Evolutionary conservation across 37 sponge, comb jelly and placozoan species (phyloP), one percentile per base, ranked within the genome.

Genomic region (Diacarnus erythraeanus): DNA sequence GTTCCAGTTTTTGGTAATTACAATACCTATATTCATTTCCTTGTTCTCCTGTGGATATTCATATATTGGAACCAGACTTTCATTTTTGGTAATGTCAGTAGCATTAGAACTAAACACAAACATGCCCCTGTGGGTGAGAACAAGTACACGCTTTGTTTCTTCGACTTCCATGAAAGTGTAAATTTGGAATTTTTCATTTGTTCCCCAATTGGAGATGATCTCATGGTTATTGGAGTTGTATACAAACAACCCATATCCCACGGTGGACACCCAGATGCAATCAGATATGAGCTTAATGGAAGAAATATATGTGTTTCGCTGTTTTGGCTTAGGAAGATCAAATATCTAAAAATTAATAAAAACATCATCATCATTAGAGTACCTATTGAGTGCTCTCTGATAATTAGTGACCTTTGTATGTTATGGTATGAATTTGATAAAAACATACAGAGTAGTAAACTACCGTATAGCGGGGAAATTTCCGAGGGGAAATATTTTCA

Each of bases 201-300:
- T 60, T 27, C 81, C 73, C 76, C 81, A 69, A 34, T n/a, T 0
- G 0, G 75, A 75, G 30, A 75, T 21, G 20, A 29, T 0, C 41
- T 40, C 31, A 38, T 58, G 59, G 26, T 58, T 35, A 57, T 2
- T 56, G 0, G 75, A 4, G 25, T 80, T 64, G 42, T 56, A 86
- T 0, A 86, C 76, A 21, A 33, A 38, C 17, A 86, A 38, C 8
- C 87, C 87, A 3, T 23, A 38, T 0, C 87, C 81, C 2, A 75
- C 27, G 0, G 87, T 80, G 61, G 56, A 40, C 38, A 86, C 43
- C 87, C 87, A 86, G 10, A 86, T 44, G 23, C 71, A 43, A 0
- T 56, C 65, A 23, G 38, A 26, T 17, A 56, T 64, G 22, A 78
- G 42, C 26, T 40, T 51, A 0, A 85, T 25, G 21, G 15, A 34